Conservation (phyloP, 1,140 invertebrate genomes). For the Dryas iulia region DNA sequence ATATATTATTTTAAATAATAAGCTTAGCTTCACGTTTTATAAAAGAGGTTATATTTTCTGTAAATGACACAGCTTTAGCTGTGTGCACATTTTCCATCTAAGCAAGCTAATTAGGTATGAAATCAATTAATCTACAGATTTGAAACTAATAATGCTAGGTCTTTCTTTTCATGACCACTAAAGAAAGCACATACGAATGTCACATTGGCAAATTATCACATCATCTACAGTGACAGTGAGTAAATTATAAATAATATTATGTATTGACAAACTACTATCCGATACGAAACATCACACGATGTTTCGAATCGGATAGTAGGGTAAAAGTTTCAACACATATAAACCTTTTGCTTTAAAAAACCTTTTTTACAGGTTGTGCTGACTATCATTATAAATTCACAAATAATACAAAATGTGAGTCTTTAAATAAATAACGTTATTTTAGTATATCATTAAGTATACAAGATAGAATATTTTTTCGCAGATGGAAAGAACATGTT, state of each 20-base stretch:
- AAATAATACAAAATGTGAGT: neutral
- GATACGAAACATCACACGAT: no score
- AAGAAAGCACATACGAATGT: neutral
- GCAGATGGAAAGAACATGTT: conserved; percentile 12
- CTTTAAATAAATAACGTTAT: no score
- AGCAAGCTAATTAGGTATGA: neutral
- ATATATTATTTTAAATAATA: no score
- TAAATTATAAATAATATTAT: neutral
- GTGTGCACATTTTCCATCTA: no score
- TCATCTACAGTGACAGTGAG: neutral
- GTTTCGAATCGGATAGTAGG: no score
- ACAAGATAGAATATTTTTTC: neutral
- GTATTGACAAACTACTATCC: no score
- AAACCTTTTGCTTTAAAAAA: no score
- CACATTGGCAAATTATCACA: neutral
- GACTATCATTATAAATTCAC: neutral
- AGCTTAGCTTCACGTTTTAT: no score
- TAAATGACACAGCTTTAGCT: no score
- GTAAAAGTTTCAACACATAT: neutral
- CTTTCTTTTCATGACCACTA: neutral
- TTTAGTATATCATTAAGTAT: no score
- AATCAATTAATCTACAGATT: neutral
- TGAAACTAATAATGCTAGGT: neutral
- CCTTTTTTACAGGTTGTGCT: neutral
- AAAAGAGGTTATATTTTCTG: no score